Base-by-base conservation (phyloP, 2,797 vertebrate species). In the Falco novaeseelandiae region DNA sequence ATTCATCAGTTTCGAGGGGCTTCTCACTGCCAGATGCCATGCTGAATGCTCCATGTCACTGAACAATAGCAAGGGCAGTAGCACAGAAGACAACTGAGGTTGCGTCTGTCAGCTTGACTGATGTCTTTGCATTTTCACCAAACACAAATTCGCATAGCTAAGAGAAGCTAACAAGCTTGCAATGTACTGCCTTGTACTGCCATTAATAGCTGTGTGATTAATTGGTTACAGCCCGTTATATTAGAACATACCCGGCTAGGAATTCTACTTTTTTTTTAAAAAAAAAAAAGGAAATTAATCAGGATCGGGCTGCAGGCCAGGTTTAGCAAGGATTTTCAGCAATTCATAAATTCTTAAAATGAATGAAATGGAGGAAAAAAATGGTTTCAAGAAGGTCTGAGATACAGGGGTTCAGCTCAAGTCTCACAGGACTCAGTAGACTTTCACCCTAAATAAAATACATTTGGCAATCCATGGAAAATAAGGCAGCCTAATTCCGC, bases 141-240 rank as follows among this genome's bases (percentile, higher is more conserved):
- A 65, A 72, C 25, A 76, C 58, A 73, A 26, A 93, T 49, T 22
- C 0, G 0, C 78, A 27, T 0, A 3, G 88, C 59, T 42, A 88
- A 82, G 57, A 40, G 52, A 87, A 82, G 51, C 72, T 62, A 95
- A 93, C 73, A 65, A 74, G 71, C 78, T 54, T 85, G 84, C 57
- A 40, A n/a, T 49, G 80, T 80, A 70, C 70, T 49, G 90, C 77
- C 83, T 93, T 85, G 69, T 84, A 82, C 55, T 82, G 34, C 76
- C 70, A 80, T 59, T 89, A 82, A 89, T 22, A 89, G 88, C 86
- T 58, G 70, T 66, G 88, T 72, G 78, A 95, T 93, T 93, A 91
- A 94, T 49, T 82, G 70, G 86, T 67, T 97, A 84, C 91, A 94
- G 67, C n/a, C 77, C 70, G 62, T 80, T 93, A 14, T 73, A 70